Conservation (phyloP, 2,888 invertebrate genomes). For the Drosophila pseudotakahashii region DNA sequence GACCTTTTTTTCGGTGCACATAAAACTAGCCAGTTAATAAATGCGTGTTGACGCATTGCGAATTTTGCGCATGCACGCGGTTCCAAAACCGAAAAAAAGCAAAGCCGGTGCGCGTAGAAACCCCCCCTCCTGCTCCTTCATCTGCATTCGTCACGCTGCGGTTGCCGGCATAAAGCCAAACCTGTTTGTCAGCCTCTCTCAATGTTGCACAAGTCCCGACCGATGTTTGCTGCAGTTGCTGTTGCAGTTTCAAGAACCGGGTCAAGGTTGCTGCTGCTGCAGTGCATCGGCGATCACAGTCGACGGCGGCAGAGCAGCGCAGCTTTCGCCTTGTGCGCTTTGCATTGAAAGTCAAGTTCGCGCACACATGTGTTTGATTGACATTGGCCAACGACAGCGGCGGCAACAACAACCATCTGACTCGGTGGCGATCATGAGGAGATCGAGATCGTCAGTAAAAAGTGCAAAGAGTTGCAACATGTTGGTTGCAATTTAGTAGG, state of each 20-base stretch:
- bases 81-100: slow-evolving; percentile 43
- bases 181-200: slow-evolving; percentile 69
- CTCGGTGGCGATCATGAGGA: slow-evolving; percentile 18
- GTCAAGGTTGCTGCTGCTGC: slow-evolving; percentile 83
- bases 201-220: slow-evolving; percentile 58
- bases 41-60: slow-evolving; percentile 61
- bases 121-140: background rate
- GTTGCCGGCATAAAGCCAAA: slow-evolving; percentile 58
- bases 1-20: slow-evolving; percentile 10
- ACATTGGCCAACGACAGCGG: slow-evolving; percentile 57
- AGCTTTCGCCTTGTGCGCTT: slow-evolving; percentile 75
- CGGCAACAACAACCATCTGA: slow-evolving; percentile 5
- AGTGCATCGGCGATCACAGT: slow-evolving; percentile 59
- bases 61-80: slow-evolving; percentile 76
- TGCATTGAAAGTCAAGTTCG: slow-evolving; percentile 81
- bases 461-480: slow-evolving; percentile 18
- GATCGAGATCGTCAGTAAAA: slow-evolving; percentile 25
- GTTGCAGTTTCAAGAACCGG: slow-evolving; percentile 83
- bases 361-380: slow-evolving; percentile 71
- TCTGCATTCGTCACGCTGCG: slow-evolving; percentile 14
- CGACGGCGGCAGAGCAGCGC: slow-evolving; percentile 42
- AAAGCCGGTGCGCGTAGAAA: slow-evolving; percentile 10
- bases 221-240: slow-evolving; percentile 42
- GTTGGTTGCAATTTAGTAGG: slow-evolving; percentile 8
- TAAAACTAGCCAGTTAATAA: slow-evolving; percentile 51